A percentile compares a stretch with the other conserved stretches of the same genome.
These are phyloP conservation scores for Tachypleus tridentatus DNA, from an alignment of 1,140 invertebrate genomes.

Conservation along the genomic window DNA sequence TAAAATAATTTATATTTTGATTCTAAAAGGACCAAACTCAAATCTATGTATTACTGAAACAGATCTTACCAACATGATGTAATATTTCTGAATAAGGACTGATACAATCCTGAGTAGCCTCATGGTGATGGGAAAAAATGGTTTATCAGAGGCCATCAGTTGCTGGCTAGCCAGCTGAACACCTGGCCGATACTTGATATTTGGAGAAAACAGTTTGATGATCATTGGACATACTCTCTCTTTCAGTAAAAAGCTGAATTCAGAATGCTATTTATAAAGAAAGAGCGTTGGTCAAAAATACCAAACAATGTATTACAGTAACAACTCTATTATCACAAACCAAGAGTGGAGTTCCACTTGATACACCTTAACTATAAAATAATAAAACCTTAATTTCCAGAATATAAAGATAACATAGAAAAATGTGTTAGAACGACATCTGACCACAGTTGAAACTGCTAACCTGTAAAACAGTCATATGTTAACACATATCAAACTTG, in stretches of 20 bases:
- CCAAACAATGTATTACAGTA: no score
- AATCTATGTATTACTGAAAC: slow-evolving; percentile 17
- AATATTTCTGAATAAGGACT: slow-evolving; percentile 86
- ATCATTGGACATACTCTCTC: slow-evolving; percentile 94
- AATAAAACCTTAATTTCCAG: no score
- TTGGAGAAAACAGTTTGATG: slow-evolving; percentile 95
- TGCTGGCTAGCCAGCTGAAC: slow-evolving; percentile 36
- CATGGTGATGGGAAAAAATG: slow-evolving; percentile 95
- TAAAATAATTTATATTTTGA: no score
- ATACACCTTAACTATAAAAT: no score
- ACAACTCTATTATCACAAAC: no score
- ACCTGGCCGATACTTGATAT: slow-evolving; percentile 69
- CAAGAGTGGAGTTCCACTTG: no score
- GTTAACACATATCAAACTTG: no score
- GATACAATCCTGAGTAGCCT: slow-evolving; percentile 82
- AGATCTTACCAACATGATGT: slow-evolving; percentile 64
- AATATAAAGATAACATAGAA: no score
- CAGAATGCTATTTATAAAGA: slow-evolving; percentile 54
- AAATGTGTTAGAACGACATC: no score
- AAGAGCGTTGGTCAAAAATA: not conserved
- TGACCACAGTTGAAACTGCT: no score
- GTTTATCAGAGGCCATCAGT: slow-evolving; percentile 64
- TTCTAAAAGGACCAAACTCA: no score
- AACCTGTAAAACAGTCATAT: no score
- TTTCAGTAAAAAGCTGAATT: slow-evolving; percentile 89